Evolutionary conservation across 2,888 invertebrate genomes (phyloP).

Genomic region (Heliconius charithonia): DNA sequence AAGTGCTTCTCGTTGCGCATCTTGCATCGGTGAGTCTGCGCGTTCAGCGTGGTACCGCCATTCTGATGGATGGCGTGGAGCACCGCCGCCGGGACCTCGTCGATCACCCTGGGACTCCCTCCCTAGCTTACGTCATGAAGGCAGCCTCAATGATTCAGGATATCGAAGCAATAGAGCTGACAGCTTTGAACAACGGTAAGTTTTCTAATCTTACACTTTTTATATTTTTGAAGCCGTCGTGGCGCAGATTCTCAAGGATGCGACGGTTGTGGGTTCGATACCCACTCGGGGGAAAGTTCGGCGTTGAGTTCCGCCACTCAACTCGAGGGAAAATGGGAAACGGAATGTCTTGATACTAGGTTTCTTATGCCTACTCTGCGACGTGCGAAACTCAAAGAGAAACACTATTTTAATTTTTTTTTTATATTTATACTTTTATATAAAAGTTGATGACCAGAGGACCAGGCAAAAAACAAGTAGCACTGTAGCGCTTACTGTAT

Average conservation of each 20-base stretch:
- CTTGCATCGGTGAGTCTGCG: slow-evolving; percentile 95
- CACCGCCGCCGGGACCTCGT: slow-evolving; percentile 84
- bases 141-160: slow-evolving; percentile 93
- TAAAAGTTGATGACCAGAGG: too few species aligned
- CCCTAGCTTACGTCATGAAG: slow-evolving; percentile 92
- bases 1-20: slow-evolving; percentile 89
- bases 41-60: slow-evolving; percentile 95
- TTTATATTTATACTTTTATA: neutral
- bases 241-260: too few species aligned
- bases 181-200: slow-evolving; percentile 93
- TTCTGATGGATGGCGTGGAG: slow-evolving; percentile 92
- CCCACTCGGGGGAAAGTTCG: too few species aligned
- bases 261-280: too few species aligned
- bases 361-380: too few species aligned
- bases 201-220: slow-evolving; percentile 12
- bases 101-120: slow-evolving; percentile 95
- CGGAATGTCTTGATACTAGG: too few species aligned
- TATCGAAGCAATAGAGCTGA: slow-evolving; percentile 93
- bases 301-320: too few species aligned
- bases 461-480: too few species aligned
- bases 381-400: too few species aligned
- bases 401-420: neutral
- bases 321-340: too few species aligned
- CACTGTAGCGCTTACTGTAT: too few species aligned
- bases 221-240: too few species aligned